Evolutionary conservation across 2,888 invertebrate species (phyloP), one percentile per base, ranked within the genome.

Genomic region (Spodoptera littoralis): DNA sequence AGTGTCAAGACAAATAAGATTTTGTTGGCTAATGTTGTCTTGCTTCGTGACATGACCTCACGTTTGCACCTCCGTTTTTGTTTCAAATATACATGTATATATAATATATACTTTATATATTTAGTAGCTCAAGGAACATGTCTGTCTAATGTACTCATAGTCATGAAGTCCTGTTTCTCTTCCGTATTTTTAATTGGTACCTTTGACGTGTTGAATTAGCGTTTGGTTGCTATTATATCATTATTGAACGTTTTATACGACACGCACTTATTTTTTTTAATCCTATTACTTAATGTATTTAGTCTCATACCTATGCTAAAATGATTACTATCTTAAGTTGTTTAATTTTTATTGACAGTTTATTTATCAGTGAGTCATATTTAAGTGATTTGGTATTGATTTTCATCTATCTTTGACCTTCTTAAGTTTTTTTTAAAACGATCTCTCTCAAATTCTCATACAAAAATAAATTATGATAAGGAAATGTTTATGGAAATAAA

Each of bases 31-130:
- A 76, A 76, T 67, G 63, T 59, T 76, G 18, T 61, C 46, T 53
- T 43, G 48, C 36, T 52, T 80, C 84, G 85, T 87, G 87, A 85
- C 83, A 68, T 73, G 79, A 76, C 77, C 81, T 83, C 87, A 87
- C 84, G 85, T 62, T 55, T 70, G 50, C 58, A 68, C 49, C 58
- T 62, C 24, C 50, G 60, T 76, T 79, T 77, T 79, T 79, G 58
- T 65, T 53, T 11, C 42, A 60, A 22, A 58, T n/a, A 54, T 18
- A 51, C 45, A 36, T 24, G 45, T 41, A 45, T 11, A 45, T 11
- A 27, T 12, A 18, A 3, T 41, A 42, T 22, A 46, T 8, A 49
- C 30, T 13, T 22, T 51, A 11, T 49, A 18, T 49, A 61, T 52
- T 54, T 61, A 50, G 24, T 27, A 62, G 68, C 46, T 56, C 51